phyloP scores from a whole-genome alignment of 2,888 invertebrate species.

The Operophtera brumata region DNA sequence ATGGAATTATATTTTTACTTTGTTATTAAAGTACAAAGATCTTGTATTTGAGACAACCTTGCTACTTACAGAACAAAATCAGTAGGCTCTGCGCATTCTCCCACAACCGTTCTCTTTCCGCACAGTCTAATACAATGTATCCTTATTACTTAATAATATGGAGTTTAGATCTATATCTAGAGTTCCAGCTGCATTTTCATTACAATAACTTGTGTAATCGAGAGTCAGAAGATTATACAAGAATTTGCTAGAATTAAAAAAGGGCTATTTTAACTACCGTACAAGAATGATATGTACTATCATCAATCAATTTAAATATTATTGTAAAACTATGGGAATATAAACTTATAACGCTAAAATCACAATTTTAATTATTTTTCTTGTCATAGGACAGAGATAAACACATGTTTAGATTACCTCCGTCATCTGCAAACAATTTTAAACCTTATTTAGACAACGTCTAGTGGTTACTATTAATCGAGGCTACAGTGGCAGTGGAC shows the following conservation, averaged over 20 bases:
- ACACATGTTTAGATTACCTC: neutral
- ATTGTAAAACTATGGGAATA: conserved; percentile 19
- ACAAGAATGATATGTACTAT: conserved; percentile 33
- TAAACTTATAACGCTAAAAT: conserved; percentile 28
- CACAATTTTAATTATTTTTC: conserved; percentile 29
- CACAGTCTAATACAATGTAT: neutral
- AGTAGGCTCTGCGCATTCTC: too few relatives aligned
- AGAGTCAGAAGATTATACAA: conserved; percentile 4
- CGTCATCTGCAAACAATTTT: neutral
- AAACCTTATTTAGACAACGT: neutral
- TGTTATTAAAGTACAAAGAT: too few relatives aligned
- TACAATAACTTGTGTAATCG: conserved; percentile 1
- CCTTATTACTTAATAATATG: neutral
- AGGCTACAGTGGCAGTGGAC: conserved; percentile 41
- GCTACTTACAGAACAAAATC: too few relatives aligned
- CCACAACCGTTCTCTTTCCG: too few relatives aligned
- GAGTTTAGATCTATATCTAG: neutral
- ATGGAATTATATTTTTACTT: too few relatives aligned
- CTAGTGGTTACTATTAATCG: neutral
- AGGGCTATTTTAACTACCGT: conserved; percentile 14
- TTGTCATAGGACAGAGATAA: conserved; percentile 6
- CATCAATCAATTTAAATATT: conserved; percentile 24
- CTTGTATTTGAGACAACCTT: too few relatives aligned
- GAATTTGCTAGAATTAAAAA: neutral
- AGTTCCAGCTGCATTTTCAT: conserved; percentile 15